These are phyloP conservation scores for Rhynchotus rufescens DNA, from an alignment of 2,797 vertebrate genomes.

Conservation along the genomic window DNA sequence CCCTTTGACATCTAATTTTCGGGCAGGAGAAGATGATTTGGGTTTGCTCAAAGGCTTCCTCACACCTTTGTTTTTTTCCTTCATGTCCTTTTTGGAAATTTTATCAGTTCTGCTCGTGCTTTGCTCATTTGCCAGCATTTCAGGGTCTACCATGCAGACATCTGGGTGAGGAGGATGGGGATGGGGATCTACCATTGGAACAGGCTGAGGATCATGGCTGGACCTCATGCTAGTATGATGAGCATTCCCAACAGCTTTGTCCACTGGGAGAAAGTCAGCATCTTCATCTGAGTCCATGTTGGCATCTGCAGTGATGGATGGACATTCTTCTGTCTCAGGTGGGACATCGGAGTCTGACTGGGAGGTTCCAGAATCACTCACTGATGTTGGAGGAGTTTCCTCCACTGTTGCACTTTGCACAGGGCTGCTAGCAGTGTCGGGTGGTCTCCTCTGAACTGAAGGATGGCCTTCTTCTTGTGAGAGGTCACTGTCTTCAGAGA, in stretches of 20 bases:
- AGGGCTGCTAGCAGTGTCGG: slow-evolving; percentile 71
- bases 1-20: slow-evolving; percentile 87
- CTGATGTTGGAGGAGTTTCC: slow-evolving; percentile 95
- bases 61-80: slow-evolving; percentile 86
- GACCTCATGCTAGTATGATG: slow-evolving; percentile 83
- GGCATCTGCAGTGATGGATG: slow-evolving; percentile 90
- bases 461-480: slow-evolving; percentile 83
- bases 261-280: slow-evolving; percentile 92
- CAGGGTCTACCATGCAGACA: slow-evolving; percentile 98
- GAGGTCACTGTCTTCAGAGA: slow-evolving; percentile 90
- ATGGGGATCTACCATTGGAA: slow-evolving; percentile 87
- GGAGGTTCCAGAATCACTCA: slow-evolving; percentile 93
- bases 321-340: slow-evolving; percentile 92
- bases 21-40: slow-evolving; percentile 90
- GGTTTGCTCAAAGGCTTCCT: slow-evolving; percentile 87
- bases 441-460: slow-evolving; percentile 85
- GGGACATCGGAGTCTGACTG: slow-evolving; percentile 95
- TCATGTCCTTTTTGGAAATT: slow-evolving; percentile 90
- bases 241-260: slow-evolving; percentile 88
- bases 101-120: slow-evolving; percentile 84
- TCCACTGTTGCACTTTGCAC: slow-evolving; percentile 84
- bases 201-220: slow-evolving; percentile 89
- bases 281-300: slow-evolving; percentile 96
- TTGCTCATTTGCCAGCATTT: slow-evolving; percentile 86
- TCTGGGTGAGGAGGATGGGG: slow-evolving; percentile 92